These are phyloP conservation scores for Aulostomus chinensis DNA, from an alignment of 2,797 vertebrate species.

Conservation along the genomic window DNA sequence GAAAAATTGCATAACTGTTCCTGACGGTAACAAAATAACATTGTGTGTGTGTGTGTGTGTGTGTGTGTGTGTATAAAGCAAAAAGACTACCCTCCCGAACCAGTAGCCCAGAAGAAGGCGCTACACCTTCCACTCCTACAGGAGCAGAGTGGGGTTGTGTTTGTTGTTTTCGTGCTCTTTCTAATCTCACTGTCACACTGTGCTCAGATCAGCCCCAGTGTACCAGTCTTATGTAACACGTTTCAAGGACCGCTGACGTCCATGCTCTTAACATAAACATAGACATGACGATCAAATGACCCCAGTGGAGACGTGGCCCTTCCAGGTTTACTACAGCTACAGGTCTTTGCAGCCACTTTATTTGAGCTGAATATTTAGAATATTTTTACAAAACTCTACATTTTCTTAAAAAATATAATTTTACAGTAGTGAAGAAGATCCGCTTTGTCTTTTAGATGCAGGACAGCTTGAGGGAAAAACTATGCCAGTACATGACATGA, in stretches of 20 bases:
- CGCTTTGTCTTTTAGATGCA: not conserved
- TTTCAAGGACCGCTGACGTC: conserved; percentile 23
- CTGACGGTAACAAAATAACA: no score
- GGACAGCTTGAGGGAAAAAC: not conserved
- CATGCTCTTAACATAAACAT: conserved; percentile 8
- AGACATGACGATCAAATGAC: not conserved
- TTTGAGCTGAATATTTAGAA: no score
- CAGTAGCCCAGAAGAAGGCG: no score
- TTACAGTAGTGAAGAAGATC: not conserved
- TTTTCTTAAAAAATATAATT: no score
- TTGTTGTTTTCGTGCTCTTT: not conserved
- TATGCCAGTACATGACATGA: no score
- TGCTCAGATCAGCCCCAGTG: not conserved
- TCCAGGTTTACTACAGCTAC: no score
- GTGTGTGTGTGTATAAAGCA: no score
- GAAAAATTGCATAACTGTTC: no score
- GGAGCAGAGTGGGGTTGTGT: not conserved
- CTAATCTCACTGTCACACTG: conserved; percentile 34
- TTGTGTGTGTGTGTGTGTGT: no score
- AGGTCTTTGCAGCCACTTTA: no score
- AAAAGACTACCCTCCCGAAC: no score
- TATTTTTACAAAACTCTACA: no score
- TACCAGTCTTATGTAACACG: conserved; percentile 33
- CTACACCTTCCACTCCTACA: not conserved
- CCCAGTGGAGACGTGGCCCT: not conserved